Conservation (phyloP, 30 jellyfish, hydroid and myxozoan genomes). For the Chironex yamaguchii region DNA sequence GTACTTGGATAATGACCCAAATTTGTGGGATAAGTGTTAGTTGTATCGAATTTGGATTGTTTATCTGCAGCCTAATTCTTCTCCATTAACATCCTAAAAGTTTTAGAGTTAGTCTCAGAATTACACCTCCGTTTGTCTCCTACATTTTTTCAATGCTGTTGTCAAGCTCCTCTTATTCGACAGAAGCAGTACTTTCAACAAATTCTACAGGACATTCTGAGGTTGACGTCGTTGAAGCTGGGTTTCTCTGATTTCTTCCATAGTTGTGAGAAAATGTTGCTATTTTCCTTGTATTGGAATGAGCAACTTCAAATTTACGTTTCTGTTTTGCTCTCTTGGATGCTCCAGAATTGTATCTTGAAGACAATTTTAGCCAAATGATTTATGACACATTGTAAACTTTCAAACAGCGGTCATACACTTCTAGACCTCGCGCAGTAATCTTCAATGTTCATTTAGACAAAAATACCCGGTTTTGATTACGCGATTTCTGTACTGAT, state of each 20-base stretch:
- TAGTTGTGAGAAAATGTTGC: background rate
- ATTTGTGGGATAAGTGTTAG: background rate
- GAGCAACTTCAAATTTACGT: slow-evolving; percentile 4
- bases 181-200: slow-evolving; percentile 3
- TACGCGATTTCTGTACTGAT: background rate
- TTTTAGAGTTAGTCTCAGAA: too few species aligned
- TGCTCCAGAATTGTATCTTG: too few species aligned
- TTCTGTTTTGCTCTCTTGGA: too few species aligned
- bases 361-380: background rate
- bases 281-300: background rate
- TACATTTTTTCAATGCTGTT: too few species aligned
- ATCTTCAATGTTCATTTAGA: too few species aligned
- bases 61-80: slow-evolving; percentile 4
- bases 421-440: slow-evolving; percentile 3
- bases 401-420: slow-evolving; percentile 9
- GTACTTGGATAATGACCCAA: slow-evolving; percentile 20
- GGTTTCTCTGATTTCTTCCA: background rate
- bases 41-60: slow-evolving; percentile 9
- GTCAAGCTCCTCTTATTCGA: background rate
- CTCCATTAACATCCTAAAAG: background rate
- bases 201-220: background rate
- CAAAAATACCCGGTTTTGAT: background rate
- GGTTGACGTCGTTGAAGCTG: slow-evolving; percentile 8
- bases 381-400: background rate
- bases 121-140: too few species aligned